Evolutionary conservation across 2,888 invertebrate genomes (phyloP), one percentile per base, ranked within the genome.

Genomic region (Rhingia rostrata): DNA sequence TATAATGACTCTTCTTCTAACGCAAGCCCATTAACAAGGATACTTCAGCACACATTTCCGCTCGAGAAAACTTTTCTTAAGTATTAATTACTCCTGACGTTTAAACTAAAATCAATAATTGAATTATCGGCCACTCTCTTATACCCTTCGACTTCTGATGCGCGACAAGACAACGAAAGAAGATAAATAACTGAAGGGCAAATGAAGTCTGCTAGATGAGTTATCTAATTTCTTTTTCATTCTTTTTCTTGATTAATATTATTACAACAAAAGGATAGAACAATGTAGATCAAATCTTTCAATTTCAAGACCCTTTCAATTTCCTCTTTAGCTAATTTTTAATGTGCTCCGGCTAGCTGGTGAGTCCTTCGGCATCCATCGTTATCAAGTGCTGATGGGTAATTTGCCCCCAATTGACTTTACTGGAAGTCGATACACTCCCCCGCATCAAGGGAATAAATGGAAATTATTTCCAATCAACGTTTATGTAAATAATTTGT

Each of bases 71-170:
- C 79, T 79, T 79, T 66, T 79, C 47, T 60, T 53, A 66, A 70
- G 80, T 73, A 66, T 80, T 80, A 80, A 80, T 80, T 80, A 80
- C 73, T 72, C 64, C 66, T 66, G 72, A 79, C 64, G 79, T 64
- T 72, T 66, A 72, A 79, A 79, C 66, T 72, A 79, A 79, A 79
- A 79, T 79, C 79, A 79, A 79, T 79, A 79, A 79, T 79, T 79
- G 73, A 80, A 73, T 80, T 73, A 80, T 67, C 66, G 61, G 22
- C 61, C 54, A 67, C 66, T 49, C 60, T 49, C 49, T 72, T 45
- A 58, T 32, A 67, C 58, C 45, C 14, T n/a, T 51, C 67, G 73
- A 67, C 73, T 73, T 80, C 53, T 61, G 39, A 54, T 56, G 37
- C 39, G 72, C 41, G 39, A 58, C 32, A 49, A 37, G 35, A 63